phyloP scores from a whole-genome alignment of 2,113 vertebrate genomes.

The Diadophis punctatus region DNA sequence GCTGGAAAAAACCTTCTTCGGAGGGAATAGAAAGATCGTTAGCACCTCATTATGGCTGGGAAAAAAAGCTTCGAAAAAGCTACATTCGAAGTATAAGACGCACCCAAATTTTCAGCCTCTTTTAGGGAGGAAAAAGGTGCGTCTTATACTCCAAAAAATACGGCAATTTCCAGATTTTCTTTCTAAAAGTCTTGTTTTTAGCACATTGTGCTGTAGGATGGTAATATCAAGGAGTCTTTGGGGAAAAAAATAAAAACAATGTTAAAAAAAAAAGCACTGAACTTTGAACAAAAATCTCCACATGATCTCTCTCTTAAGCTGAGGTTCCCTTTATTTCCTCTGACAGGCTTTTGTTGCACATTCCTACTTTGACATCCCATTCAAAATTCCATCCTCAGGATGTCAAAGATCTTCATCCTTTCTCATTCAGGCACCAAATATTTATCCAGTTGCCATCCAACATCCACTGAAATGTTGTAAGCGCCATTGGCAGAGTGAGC shows the following conservation, averaged over 20 bases:
- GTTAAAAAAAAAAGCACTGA: not conserved
- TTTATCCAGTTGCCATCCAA: not conserved
- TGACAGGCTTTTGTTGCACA: slow-evolving; percentile 8
- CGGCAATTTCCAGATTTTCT: not conserved
- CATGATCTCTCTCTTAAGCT: not conserved
- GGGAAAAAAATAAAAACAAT: not conserved
- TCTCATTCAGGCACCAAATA: not conserved
- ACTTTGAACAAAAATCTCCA: not conserved
- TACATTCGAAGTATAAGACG: no score
- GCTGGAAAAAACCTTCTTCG: no score
- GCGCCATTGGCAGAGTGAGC: not conserved
- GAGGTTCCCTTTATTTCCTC: not conserved
- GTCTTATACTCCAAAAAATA: no score
- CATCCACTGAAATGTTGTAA: not conserved
- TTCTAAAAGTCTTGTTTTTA: not conserved
- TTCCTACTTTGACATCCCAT: not conserved
- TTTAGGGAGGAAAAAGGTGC: no score
- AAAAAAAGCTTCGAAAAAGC: no score
- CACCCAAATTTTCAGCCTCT: no score
- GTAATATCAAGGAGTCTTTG: not conserved
- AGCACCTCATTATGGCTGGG: no score
- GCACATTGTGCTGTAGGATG: not conserved
- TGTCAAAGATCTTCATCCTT: slow-evolving; percentile 18
- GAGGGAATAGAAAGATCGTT: no score
- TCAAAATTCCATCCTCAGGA: not conserved